Base-by-base conservation (phyloP, 2,888 invertebrate species). In the Cryptus armator region DNA sequence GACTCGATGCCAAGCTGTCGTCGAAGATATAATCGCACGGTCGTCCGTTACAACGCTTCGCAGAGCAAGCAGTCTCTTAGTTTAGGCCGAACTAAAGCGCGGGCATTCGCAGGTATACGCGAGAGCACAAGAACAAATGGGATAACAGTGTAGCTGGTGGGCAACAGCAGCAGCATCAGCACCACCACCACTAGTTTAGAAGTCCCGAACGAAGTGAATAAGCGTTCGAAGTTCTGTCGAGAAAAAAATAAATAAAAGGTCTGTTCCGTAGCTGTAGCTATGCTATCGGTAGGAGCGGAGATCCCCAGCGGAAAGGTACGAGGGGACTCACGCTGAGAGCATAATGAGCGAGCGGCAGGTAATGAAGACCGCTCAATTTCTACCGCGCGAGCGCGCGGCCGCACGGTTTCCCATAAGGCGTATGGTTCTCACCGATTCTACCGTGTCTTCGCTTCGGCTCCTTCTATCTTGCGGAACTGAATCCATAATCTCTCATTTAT, bases 291-390 rank as follows among this genome's bases (percentile, higher is more conserved):
- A 51, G 16, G 48, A 85, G 81, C 75, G 71, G 32, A 14, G 84
- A 66, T 16, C 59, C 46, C 74, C 81, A 81, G 66, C 70, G 82
- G 76, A 86, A 84, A 87, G 81, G 75, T 81, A 81, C 48, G 81
- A 76, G 86, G 87, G 37, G 81, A 86, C 88, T 91, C 91, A 90
- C 89, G 90, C 91, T 91, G 90, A 89, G 92, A 91, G 88, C 87
- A 90, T 91, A 91, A 91, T 90, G 92, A 91, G 91, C 90, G 88
- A 88, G 81, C 90, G 87, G 90, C 91, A 90, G 88, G 90, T 91
- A 91, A 91, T 88, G 91, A 91, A 91, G 91, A 91, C 89, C 90
- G 90, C 89, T 91, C 91, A 90, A 91, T 91, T 90, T 90, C 88
- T 86, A 86, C 89, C 81, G 64, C 64, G 86, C 74, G 84, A 37